Conservation (phyloP, 2,113 vertebrate species). For the Falcunculus frontatus region DNA sequence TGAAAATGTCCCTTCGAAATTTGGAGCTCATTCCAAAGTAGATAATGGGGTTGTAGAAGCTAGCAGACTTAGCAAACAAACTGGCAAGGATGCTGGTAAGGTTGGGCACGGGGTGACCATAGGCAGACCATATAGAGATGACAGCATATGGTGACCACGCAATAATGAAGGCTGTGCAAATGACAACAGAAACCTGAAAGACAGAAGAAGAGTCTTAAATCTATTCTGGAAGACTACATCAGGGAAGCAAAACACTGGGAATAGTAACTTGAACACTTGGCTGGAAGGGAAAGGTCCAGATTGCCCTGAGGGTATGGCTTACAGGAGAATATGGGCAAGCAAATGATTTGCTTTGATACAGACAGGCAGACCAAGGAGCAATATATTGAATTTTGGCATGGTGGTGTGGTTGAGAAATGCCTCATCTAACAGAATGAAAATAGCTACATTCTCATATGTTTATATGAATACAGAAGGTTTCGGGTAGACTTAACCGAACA, state of each 20-base stretch:
- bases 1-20: slow-evolving; percentile 75
- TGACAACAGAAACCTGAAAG: slow-evolving; percentile 77
- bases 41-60: slow-evolving; percentile 83
- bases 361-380: background rate
- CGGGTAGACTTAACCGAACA: background rate
- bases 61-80: slow-evolving; percentile 82
- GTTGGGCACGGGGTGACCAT: slow-evolving; percentile 74
- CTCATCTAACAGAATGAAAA: background rate
- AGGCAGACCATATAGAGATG: slow-evolving; percentile 82
- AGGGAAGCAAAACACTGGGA: background rate
- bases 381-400: background rate
- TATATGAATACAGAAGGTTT: background rate
- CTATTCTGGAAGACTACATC: background rate
- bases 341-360: background rate
- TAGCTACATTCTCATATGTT: background rate
- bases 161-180: slow-evolving; percentile 82
- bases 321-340: background rate
- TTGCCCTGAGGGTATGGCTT: background rate
- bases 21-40: slow-evolving; percentile 86
- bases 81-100: slow-evolving; percentile 80
- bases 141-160: slow-evolving; percentile 83
- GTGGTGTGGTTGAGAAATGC: background rate
- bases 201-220: background rate
- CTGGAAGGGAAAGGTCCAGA: background rate
- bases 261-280: background rate